Base-by-base conservation (phyloP, 1,140 invertebrate species). In the Lordiphosa clarofinis region DNA sequence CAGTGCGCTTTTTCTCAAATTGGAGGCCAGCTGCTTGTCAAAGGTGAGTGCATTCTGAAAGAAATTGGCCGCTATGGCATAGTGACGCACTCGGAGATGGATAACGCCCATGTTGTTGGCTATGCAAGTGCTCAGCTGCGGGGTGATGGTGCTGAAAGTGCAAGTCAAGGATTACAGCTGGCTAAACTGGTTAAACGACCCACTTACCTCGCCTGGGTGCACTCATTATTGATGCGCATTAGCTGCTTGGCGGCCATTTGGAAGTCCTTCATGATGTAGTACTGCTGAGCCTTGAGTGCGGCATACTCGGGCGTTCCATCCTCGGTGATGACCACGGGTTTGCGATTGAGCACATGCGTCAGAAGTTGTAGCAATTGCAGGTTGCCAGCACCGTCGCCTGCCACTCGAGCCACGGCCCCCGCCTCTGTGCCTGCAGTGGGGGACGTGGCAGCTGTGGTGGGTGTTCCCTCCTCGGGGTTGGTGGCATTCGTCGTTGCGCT, bases 51-150 rank as follows among this genome's bases (percentile, higher is more conserved):
- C 96, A 90, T 94, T 93, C 76, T 95, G 93, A 73, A 97, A 94
- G 90, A 97, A 96, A 78, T 95, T 94, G 36, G 93, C 93, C 1
- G 96, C 96, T 33, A 98, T 91, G 86, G 95, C 94, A 59, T 95
- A 95, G 89, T 97, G 97, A 4, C 94, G 94, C 75, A 97, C 92
- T 19, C 95, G 94, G 78, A 96, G 92, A 90, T 98, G 94, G 59
- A 97, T 92, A 58, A 96, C 94, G 33, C 94, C 97, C 71, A 97
- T 92, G 87, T 98, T 98, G 87, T 98, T 98, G 82, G 96, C 95
- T 68, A 95, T 94, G 71, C 95, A 92, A 39, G 96, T 92, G 40
- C 92, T 90, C 9, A 92, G 89, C 46, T 91, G 92, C 73, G 94
- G 93, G 3, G 93, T 93, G 61, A 88, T 90, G 21, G 90, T 91